Base-by-base conservation (phyloP, 1,140 invertebrate species). In the Drosophila sechellia region DNA sequence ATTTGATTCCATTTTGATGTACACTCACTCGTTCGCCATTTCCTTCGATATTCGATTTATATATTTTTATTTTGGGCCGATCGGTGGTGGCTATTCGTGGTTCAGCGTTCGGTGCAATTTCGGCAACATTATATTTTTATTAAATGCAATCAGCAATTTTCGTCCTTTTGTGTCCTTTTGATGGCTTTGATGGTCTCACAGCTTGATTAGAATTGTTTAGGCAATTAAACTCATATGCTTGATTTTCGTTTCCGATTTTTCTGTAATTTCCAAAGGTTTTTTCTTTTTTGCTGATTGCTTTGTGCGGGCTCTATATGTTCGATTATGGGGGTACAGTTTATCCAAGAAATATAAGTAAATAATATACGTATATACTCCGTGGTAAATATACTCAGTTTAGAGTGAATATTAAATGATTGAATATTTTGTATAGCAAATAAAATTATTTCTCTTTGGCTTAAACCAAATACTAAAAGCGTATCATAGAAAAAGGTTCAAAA, bases 201-300 rank as follows among this genome's bases (percentile, higher is more conserved):
- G 66, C 46, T 77, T 84, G 77, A 85, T 79, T 84, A 72, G 64
- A 68, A 79, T 77, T 84, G 55, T 85, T 79, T 84, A 73, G 81
- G 81, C 81, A 84, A 85, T 85, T 85, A 85, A 80, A 84, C 69
- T 79, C 77, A 84, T 84, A 85, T 84, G 81, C 72, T 69, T 74
- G 49, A 77, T 84, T 80, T 85, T 54, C 63, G 49, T 49, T 70
- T 57, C 10, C 57, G 63, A 79, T 84, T 84, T 84, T 72, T 52
- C 60, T 70, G n/a, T 54, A 43, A 64, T 71, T 50, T 84, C 49
- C 48, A 42, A 57, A 15, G 34, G 22, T 15, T 56, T 56, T 64
- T 56, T 4, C 3, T 40, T 42, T 53, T 64, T 31, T 6, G 45
- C 25, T 22, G 20, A 57, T 50, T 58, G 50, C 17, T 34, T 40